A percentile compares a stretch with the other conserved stretches of the same genome.
phyloP scores from a whole-genome alignment of 30 jellyfish, hydroid and myxozoan genomes.

The Cassiopea xamachana region DNA sequence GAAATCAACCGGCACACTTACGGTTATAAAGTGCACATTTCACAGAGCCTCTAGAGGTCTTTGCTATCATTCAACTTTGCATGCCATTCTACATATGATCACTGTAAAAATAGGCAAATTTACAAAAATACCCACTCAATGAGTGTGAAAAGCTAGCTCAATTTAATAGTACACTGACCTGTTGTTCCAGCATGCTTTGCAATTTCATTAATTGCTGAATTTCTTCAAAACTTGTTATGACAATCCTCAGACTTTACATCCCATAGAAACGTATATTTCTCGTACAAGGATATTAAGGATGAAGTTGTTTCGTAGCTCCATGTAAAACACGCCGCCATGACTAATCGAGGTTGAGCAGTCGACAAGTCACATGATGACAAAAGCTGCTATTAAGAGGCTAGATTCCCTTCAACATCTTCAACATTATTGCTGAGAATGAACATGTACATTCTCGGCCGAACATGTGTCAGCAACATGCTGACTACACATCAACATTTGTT shows the following conservation, averaged over 20 bases:
- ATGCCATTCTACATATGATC: not conserved
- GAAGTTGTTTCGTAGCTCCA: not conserved
- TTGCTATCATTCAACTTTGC: not conserved
- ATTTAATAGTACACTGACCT: slow-evolving; percentile 1
- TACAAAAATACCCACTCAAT: not conserved
- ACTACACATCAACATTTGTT: not conserved
- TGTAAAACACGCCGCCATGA: slow-evolving; percentile 3
- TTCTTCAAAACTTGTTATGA: not conserved
- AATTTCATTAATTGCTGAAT: slow-evolving; percentile 4
- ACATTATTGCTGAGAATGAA: slow-evolving; percentile 1
- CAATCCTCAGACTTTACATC: not conserved
- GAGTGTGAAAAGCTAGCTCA: not conserved
- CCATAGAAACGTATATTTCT: not conserved
- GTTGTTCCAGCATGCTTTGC: not conserved
- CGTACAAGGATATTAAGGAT: not conserved
- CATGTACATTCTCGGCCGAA: slow-evolving; percentile 8
- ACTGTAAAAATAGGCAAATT: not conserved
- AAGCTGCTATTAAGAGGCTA: not conserved
- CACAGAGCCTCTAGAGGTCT: not conserved
- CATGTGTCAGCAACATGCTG: not conserved
- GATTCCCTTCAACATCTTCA: slow-evolving; percentile 1
- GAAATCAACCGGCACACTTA: not conserved
- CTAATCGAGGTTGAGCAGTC: not conserved
- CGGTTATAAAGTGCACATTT: not conserved
- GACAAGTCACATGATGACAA: not conserved